Evolutionary conservation across 1,140 invertebrate species (phyloP).

Genomic region (Scaptomyza hsui): DNA sequence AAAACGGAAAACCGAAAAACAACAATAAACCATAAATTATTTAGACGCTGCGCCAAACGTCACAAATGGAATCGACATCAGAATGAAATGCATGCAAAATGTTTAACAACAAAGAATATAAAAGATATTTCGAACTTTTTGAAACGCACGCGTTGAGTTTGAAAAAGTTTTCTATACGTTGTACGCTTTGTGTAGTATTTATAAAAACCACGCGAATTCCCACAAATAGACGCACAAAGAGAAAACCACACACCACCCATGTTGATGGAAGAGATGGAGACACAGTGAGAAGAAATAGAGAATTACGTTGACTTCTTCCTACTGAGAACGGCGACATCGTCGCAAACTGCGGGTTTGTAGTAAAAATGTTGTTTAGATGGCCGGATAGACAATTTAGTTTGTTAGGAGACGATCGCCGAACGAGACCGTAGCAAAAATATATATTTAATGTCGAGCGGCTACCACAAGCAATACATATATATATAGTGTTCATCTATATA

Average conservation of each 20-base stretch:
- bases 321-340: constrained; percentile 45
- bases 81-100: constrained; percentile 37
- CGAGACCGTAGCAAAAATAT: constrained; percentile 69
- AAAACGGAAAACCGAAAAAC: not conserved
- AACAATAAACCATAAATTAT: constrained; percentile 13
- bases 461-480: constrained; percentile 40
- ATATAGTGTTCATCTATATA: constrained; percentile 51
- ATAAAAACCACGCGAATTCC: constrained; percentile 54
- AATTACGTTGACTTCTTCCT: constrained; percentile 27
- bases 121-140: constrained; percentile 37
- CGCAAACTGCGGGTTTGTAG: constrained; percentile 39
- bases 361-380: constrained; percentile 70
- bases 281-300: constrained; percentile 47
- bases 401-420: constrained; percentile 81
- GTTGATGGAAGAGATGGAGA: constrained; percentile 25
- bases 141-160: constrained; percentile 40
- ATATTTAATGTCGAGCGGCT: constrained; percentile 62
- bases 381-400: constrained; percentile 70
- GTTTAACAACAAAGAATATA: constrained; percentile 55
- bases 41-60: constrained; percentile 2
- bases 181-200: constrained; percentile 48
- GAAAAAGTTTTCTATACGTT: constrained; percentile 23
- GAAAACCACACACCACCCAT: constrained; percentile 1
- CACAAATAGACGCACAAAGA: constrained; percentile 54
- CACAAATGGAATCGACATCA: constrained; percentile 1